Base-by-base conservation (phyloP, 2,797 vertebrate species). In the Cryptoblepharus egeriae region DNA sequence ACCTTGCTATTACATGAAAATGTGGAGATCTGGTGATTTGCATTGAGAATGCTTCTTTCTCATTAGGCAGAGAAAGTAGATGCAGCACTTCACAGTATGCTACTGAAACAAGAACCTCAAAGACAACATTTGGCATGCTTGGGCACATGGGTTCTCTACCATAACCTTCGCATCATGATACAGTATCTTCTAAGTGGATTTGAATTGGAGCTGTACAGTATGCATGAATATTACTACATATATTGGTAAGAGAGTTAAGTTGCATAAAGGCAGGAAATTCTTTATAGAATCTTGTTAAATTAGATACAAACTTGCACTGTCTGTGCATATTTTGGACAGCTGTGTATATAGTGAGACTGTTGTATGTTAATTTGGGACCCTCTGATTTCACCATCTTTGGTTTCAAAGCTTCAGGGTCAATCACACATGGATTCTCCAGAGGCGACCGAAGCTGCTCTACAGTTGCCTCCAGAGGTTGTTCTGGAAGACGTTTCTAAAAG, bases 191-290 rank as follows among this genome's bases (percentile, higher is more conserved):
- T 99, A 88, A 99, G 99, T 69, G 99, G 98, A 90, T 99, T 99
- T 87, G 98, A 99, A 87, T 94, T 99, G 93, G 99, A 99, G 88
- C 98, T 99, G 61, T 99, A 99, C 95, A 99, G 98, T 94, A 99
- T 99, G 98, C 99, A 99, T 9, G 99, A 99, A 81, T 99, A 99
- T 93, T 99, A 99, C 94, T 99, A 99, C 95, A 97, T 99, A 91
- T 99, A 99, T 95, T 99, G 98, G 98, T 99, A 93, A 94, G 96
- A 87, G 71, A 22, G 10, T 55, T 13, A 18, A 3, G 73, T 73
- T 75, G 18, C 74, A 71, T 52, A 28, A 10, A 37, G 20, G 24
- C 5, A 58, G 9, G 12, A 32, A 64, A 10, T 83, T n/a, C 18
- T 88, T 24, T 4, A 12, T 68, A 63, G 28, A 84, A 45, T 39